Evolutionary conservation across 2,113 vertebrate species (phyloP), one percentile per base, ranked within the genome.

Genomic region (Procavia capensis): DNA sequence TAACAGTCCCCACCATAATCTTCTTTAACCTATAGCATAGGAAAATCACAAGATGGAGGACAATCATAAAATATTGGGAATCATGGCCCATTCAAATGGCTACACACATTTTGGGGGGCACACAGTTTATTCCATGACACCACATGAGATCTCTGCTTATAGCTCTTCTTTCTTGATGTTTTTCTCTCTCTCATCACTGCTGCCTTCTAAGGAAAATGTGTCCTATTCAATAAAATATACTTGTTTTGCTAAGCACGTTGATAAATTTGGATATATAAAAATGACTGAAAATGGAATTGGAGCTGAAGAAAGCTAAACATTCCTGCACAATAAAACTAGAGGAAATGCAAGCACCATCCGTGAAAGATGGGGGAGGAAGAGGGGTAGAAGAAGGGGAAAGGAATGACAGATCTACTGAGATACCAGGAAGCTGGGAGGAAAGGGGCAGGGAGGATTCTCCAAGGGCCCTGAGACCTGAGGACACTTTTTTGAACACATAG

Each of bases 211-310:
- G 91, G 34, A 83, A 90, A 92, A 83, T 57, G 11, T n/a, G 29
- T 10, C 25, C 4, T 74, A 1, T 59, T 89, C 86, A 94, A 82
- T 50, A 72, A 90, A 81, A 90, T 5, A 19, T 7, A 36, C 27
- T 24, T 20, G 43, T 80, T 64, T 43, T 66, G 29, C 39, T 54
- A 39, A 93, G 36, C 31, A 83, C 6, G 31, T 82, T 27, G 31
- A 10, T 95, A 85, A 78, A 16, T 90, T 90, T 54, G 22, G 43
- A 85, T 91, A 88, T 36, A n/a, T 25, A 92, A 63, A 91, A 43
- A 91, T 45, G 78, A n/a, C 50, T 0, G 3, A 64, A 96, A 84
- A 39, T 70, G 31, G 57, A 90, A n/a, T 50, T 78, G 70, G 76
- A 90, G 20, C 61, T 54, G 50, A 27, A 34, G 57, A 86, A 13